Base-by-base conservation (phyloP, 2,888 invertebrate species). In the Silvanus unidentatus region DNA sequence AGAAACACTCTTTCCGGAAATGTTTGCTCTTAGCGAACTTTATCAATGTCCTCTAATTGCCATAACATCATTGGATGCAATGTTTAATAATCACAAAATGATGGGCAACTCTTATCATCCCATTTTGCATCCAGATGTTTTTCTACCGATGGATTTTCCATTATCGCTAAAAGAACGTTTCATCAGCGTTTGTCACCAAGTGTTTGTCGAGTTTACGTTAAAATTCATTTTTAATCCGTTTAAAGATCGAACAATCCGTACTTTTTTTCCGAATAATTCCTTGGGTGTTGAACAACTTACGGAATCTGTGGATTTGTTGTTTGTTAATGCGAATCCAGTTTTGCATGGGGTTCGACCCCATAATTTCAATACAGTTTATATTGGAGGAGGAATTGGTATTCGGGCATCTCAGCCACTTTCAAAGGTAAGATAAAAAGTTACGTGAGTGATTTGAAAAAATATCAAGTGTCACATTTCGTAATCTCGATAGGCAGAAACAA, bases 241-340 rank as follows among this genome's bases (percentile, higher is more conserved):
- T n/a, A n/a, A n/a, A n/a, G n/a, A n/a, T n/a, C n/a, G n/a, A n/a
- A n/a, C n/a, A n/a, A n/a, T n/a, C n/a, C n/a, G 8, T 5, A 22
- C 22, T 22, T 56, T 59, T 50, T 58, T 67, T 11, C 59, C 62
- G 3, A 42, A 54, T 11, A 48, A 57, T 39, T 50, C 57, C 15
- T 57, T 60, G 13, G 36, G 56, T n/a, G 30, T 64, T 8, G 16
- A 42, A 6, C 60, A 61, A 8, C 46, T 65, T 1, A 53, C 58
- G 22, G 48, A 47, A 34, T 58, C 58, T 39, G 47, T 62, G 10
- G 59, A 58, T 38, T 48, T 63, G 54, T 39, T 63, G 10, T 63
- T 64, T 48, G 40, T 59, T 13, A 63, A 61, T 49, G 50, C 47
- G 2, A 62, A 64, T 48, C 59, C 58, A 5, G 47, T 58, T 28